Conservation (phyloP, 2,888 invertebrate genomes). For the Antitype chi region DNA sequence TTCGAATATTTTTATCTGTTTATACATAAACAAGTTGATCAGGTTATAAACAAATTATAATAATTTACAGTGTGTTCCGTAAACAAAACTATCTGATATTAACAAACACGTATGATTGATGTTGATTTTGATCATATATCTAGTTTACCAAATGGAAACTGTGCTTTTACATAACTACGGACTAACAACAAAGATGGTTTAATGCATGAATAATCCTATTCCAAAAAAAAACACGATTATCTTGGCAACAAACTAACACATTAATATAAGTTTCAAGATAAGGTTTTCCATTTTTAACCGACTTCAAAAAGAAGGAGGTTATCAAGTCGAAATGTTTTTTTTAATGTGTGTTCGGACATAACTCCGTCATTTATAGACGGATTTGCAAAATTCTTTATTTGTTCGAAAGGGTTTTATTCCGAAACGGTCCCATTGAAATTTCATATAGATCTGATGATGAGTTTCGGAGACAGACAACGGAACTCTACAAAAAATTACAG, state of each 20-base stretch:
- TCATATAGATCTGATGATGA: no score
- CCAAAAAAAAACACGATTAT: neutral
- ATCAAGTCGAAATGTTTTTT: no score
- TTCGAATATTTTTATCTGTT: neutral
- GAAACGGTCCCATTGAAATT: no score
- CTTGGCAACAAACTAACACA: neutral
- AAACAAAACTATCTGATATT: neutral
- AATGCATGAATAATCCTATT: neutral
- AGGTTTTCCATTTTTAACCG: neutral
- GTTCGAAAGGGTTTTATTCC: no score
- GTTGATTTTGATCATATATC: neutral
- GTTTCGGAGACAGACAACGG: no score
- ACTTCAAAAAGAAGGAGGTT: no score
- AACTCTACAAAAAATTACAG: no score
- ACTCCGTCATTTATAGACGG: no score
- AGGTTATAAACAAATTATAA: slow-evolving; percentile 3
- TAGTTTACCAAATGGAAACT: no score
- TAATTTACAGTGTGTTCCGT: neutral
- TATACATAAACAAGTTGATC: neutral
- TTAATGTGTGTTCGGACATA: no score
- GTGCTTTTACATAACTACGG: neutral
- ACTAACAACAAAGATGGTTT: neutral
- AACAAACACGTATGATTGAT: neutral
- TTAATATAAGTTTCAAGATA: neutral
- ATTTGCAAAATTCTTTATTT: no score